Conservation (phyloP, 2,113 vertebrate genomes). For the Vidua chalybeata region DNA sequence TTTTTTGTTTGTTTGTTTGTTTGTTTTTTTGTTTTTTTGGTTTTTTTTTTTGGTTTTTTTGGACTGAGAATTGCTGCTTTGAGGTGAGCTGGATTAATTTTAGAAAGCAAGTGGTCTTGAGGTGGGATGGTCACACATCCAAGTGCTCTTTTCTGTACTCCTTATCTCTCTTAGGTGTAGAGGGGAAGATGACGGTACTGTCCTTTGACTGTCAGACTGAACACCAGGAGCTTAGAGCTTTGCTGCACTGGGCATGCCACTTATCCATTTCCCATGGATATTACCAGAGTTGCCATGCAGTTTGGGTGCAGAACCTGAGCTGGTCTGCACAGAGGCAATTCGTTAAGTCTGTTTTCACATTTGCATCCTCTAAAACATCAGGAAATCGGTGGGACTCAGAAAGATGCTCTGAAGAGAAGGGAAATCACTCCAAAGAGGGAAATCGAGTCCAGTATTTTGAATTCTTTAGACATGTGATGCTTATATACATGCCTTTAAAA, state of each 20-base stretch:
- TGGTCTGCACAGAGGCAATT: not conserved
- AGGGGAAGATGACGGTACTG: not conserved
- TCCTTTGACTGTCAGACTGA: not conserved
- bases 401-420: not conserved
- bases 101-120: not conserved
- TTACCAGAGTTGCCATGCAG: not conserved
- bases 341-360: not conserved
- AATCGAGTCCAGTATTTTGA: not conserved
- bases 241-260: not conserved
- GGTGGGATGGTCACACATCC: not conserved
- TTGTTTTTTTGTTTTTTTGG: not conserved
- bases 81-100: not conserved
- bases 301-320: not conserved
- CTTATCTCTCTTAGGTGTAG: not conserved
- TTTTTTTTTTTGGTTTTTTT: not conserved
- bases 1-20: not conserved
- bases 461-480: not conserved
- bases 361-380: not conserved
- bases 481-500: not conserved
- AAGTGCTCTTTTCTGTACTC: not conserved
- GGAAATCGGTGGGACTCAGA: fast-evolving
- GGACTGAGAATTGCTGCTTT: not conserved
- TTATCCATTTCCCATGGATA: not conserved
- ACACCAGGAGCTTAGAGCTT: not conserved
- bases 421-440: not conserved